Conservation (phyloP, 2,888 invertebrate genomes). For the Aphodius granarius region DNA sequence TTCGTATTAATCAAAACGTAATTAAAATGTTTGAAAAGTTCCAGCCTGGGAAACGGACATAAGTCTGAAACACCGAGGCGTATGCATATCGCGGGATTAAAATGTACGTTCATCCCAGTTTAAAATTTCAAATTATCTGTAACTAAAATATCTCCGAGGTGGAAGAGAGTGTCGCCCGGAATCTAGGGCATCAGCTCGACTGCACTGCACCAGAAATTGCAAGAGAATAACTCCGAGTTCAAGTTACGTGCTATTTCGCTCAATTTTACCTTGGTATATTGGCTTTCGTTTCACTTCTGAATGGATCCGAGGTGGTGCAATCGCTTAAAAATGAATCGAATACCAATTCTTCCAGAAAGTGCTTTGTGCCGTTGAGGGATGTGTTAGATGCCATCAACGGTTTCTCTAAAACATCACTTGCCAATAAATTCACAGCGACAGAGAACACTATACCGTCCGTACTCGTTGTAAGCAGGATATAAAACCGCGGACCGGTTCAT, state of each 20-base stretch:
- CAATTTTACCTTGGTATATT: slow-evolving; percentile 8
- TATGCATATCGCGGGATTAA: not conserved
- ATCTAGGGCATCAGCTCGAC: not conserved
- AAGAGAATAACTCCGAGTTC: not conserved
- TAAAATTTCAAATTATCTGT: slow-evolving; percentile 13
- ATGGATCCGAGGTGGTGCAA: not conserved
- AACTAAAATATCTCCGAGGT: slow-evolving; percentile 10
- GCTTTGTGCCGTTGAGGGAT: not conserved
- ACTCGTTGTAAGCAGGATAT: too few species aligned
- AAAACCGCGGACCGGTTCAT: not conserved
- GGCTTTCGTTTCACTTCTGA: slow-evolving; percentile 6
- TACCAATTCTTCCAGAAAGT: not conserved
- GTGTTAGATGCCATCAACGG: not conserved
- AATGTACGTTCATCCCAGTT: not conserved
- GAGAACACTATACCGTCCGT: too few species aligned
- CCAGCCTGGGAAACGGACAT: not conserved
- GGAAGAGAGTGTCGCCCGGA: not conserved
- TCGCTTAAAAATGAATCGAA: slow-evolving; percentile 11
- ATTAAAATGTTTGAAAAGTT: not conserved
- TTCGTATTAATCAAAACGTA: not conserved
- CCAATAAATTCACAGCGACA: not conserved
- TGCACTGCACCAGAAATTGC: not conserved
- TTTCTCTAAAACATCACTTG: not conserved
- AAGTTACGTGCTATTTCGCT: not conserved
- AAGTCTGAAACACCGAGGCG: not conserved